These are phyloP conservation scores for Ormyrus labotus DNA, from an alignment of 2,888 invertebrate genomes.

Conservation along the genomic window DNA sequence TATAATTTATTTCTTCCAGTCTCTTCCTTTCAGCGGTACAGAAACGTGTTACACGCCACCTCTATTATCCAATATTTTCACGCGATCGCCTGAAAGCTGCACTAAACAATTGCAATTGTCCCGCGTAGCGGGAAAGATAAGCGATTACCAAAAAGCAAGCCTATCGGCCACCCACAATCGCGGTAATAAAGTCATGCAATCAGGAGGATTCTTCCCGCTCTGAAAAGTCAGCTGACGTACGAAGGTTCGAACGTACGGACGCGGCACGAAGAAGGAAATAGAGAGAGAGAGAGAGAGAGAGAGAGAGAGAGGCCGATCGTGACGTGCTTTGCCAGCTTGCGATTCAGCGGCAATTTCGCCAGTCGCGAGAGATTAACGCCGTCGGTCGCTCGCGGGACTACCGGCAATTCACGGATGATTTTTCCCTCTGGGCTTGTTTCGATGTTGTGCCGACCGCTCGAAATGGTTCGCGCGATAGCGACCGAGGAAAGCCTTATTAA, in stretches of 20 bases:
- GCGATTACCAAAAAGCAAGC: background rate
- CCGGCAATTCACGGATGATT: conserved; percentile 37
- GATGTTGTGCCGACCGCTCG: background rate
- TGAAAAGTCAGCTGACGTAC: background rate
- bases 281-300: no score
- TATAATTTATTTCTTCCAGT: no score
- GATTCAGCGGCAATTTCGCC: conserved; percentile 23
- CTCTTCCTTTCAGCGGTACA: no score
- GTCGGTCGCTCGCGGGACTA: conserved; percentile 24
- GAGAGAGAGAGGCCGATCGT: background rate
- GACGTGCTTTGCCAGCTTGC: background rate
- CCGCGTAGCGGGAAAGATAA: background rate
- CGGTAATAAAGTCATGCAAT: conserved; percentile 40
- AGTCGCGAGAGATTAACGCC: conserved; percentile 37
- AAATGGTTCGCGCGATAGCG: background rate
- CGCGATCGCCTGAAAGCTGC: no score
- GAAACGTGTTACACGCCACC: no score
- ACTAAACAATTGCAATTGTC: no score
- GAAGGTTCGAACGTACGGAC: background rate
- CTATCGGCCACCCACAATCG: background rate
- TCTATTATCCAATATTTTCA: no score
- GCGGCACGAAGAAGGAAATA: conserved; percentile 6
- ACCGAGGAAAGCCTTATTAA: conserved; percentile 19
- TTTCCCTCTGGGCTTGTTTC: conserved; percentile 26
- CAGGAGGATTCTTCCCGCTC: background rate